Evolutionary conservation across 2,888 invertebrate genomes (phyloP).

Genomic region (Diplolepis rosae): DNA sequence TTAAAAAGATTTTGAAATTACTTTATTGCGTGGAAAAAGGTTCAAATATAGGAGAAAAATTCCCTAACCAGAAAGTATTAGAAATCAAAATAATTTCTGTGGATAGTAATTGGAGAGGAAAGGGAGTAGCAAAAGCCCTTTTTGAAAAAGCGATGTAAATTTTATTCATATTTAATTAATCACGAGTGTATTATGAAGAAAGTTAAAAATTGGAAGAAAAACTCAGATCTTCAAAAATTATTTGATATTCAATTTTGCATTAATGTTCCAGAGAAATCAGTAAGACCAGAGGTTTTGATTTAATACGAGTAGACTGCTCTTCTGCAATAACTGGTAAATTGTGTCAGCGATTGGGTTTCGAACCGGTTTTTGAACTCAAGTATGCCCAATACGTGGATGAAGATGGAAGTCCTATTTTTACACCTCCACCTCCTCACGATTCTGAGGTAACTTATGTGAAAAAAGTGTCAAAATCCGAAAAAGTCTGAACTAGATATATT

Average conservation of each 20-base stretch:
- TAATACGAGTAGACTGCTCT: slow-evolving; percentile 84
- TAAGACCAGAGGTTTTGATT: slow-evolving; percentile 75
- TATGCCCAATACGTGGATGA: slow-evolving; percentile 81
- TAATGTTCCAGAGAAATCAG: slow-evolving; percentile 77
- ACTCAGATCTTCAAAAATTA: not conserved
- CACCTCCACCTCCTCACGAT: slow-evolving; percentile 80
- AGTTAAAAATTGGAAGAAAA: slow-evolving; percentile 10
- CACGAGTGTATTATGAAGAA: not conserved
- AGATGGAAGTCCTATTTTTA: slow-evolving; percentile 78
- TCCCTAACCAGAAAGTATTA: slow-evolving; percentile 76
- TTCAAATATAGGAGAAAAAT: slow-evolving; percentile 77
- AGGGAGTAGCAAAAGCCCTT: slow-evolving; percentile 80
- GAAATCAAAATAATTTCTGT: slow-evolving; percentile 82
- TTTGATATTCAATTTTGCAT: slow-evolving; percentile 34
- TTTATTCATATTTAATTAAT: slow-evolving; percentile 1
- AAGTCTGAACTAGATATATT: not conserved
- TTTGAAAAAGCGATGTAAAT: slow-evolving; percentile 78
- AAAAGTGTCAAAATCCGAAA: slow-evolving; percentile 61
- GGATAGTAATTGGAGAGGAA: slow-evolving; percentile 79
- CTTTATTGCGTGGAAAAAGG: slow-evolving; percentile 77
- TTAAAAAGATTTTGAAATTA: slow-evolving; percentile 79
- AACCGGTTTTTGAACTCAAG: slow-evolving; percentile 79
- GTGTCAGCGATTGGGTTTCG: slow-evolving; percentile 82
- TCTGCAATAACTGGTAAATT: slow-evolving; percentile 86
- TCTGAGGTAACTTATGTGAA: slow-evolving; percentile 78